Evolutionary conservation across 2,797 vertebrate species (phyloP).

Genomic region (Morelia viridis): DNA sequence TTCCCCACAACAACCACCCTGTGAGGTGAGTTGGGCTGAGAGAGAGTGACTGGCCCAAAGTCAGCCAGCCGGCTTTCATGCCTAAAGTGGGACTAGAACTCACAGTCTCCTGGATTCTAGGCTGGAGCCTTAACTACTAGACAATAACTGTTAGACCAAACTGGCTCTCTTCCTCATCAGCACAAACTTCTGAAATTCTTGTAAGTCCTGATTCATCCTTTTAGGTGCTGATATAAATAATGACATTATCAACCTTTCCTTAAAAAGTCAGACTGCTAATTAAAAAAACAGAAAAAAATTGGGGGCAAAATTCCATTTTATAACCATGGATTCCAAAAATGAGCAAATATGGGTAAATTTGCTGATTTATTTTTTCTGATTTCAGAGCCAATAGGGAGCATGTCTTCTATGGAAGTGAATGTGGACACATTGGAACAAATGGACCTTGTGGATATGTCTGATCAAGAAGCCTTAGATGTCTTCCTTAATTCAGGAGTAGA

Average conservation of each 20-base stretch:
- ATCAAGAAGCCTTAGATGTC: slow-evolving; percentile 96
- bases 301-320: neutral
- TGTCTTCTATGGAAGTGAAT: slow-evolving; percentile 88
- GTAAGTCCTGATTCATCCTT: neutral
- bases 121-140: too few species aligned
- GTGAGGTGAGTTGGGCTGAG: too few species aligned
- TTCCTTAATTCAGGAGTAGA: slow-evolving; percentile 89
- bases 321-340: neutral
- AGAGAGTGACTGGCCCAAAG: too few species aligned
- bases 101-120: too few species aligned
- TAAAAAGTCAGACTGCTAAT: neutral
- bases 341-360: neutral
- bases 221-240: slow-evolving; percentile 11
- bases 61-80: too few species aligned
- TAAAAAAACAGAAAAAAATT: neutral
- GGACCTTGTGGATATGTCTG: slow-evolving; percentile 87
- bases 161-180: too few species aligned
- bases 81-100: too few species aligned
- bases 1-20: too few species aligned
- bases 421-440: slow-evolving; percentile 92
- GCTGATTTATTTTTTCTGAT: slow-evolving; percentile 19
- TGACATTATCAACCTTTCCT: neutral
- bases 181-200: neutral
- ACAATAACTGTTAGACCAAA: too few species aligned
- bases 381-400: slow-evolving; percentile 85